A percentile compares a stretch with the other conserved stretches of the same genome.
phyloP scores from a whole-genome alignment of 2,888 invertebrate species.

The Suillia variegata region DNA sequence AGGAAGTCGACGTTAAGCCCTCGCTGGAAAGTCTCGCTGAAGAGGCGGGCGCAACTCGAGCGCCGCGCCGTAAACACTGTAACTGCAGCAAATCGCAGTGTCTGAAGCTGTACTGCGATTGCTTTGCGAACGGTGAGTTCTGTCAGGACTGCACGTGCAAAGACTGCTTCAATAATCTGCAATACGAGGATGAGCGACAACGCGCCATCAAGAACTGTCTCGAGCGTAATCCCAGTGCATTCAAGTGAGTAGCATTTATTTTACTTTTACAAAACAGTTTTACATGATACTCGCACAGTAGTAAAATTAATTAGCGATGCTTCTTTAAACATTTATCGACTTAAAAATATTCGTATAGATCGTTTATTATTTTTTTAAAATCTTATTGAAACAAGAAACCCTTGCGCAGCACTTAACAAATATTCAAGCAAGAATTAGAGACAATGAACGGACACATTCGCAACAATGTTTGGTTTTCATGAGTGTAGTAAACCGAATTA shows the following conservation, averaged over 20 bases:
- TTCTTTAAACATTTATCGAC: too few relatives aligned
- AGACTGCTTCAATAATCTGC: slow-evolving; percentile 95
- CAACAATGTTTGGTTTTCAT: too few relatives aligned
- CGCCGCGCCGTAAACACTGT: slow-evolving; percentile 82
- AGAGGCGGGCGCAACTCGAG: slow-evolving; percentile 22
- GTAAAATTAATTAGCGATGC: too few relatives aligned
- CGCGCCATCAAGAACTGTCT: slow-evolving; percentile 92
- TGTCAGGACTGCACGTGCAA: slow-evolving; percentile 97
- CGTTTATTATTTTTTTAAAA: too few relatives aligned
- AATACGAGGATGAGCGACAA: slow-evolving; percentile 92
- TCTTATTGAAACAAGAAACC: too few relatives aligned
- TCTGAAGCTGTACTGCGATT: slow-evolving; percentile 97
- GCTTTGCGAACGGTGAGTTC: slow-evolving; percentile 99
- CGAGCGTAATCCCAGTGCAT: slow-evolving; percentile 96
- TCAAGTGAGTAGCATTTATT: slow-evolving; percentile 65
- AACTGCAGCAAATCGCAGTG: slow-evolving; percentile 99
- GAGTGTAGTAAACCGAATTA: too few relatives aligned
- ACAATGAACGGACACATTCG: too few relatives aligned
- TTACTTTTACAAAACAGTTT: too few relatives aligned
- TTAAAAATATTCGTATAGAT: too few relatives aligned
- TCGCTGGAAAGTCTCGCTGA: slow-evolving; percentile 27
- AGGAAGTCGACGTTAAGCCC: slow-evolving; percentile 22
- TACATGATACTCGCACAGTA: too few relatives aligned
- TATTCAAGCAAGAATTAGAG: too few relatives aligned
- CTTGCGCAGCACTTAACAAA: too few relatives aligned